Evolutionary conservation across 2,888 invertebrate species (phyloP), one percentile per base, ranked within the genome.

Genomic region (Allacma fusca): DNA sequence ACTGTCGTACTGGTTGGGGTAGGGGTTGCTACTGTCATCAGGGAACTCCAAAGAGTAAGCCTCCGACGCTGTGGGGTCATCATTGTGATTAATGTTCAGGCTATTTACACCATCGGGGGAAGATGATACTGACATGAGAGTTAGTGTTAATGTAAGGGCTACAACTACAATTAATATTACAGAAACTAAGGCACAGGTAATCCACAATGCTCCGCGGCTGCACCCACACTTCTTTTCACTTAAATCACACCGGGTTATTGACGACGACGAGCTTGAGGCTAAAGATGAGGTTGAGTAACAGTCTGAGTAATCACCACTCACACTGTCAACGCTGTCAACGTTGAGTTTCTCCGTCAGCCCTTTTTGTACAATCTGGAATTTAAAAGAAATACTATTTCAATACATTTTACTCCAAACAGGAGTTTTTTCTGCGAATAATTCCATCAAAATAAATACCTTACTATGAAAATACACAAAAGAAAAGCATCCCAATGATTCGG

Each of bases 221-320:
- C 26, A 23, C 12, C 62, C 23, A 24, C 24, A 62, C 13, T 69
- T 69, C 44, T 24, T 50, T 9, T 50, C 28, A 13, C 28, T 13
- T 23, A 34, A 70, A 70, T 70, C 40, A 43, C 43, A 70, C 70
- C 70, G 70, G 70, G 70, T 70, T 26, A 44, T 70, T 21, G 44
- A 24, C n/a, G 44, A 70, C 26, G 70, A 50, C 7, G 70, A 23
- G 5, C 16, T 34, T 13, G 43, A 23, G 26, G 70, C 44, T 43
- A 44, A n/a, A n/a, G 70, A 43, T 24, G 43, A n/a, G 9, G 62
- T 62, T 12, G 62, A 62, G 23, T 19, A 62, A 24, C n/a, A 62
- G 24, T 62, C 62, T 23, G 62, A 62, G 24, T 24, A 62, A 24
- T 62, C 62, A 23, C 24, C 16, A 16, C 57, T 57, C 34, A 34